Evolutionary conservation across 2,888 invertebrate genomes (phyloP), one percentile per base, ranked within the genome.

Genomic region (Panopea generosa): DNA sequence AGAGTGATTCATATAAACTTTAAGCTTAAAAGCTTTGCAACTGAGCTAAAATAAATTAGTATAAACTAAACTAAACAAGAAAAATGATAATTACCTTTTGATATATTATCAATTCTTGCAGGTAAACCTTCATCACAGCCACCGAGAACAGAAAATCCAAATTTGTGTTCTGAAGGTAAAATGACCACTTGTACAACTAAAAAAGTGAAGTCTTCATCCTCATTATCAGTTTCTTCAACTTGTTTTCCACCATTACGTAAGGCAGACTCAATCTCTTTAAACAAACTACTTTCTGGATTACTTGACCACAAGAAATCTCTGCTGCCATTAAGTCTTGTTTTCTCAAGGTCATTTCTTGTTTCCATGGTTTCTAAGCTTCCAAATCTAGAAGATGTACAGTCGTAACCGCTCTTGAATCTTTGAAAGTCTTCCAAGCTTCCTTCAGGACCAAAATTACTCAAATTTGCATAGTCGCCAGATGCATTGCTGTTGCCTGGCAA

Each of bases 61-160:
- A n/a, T n/a, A n/a, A n/a, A n/a, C n/a, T n/a, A n/a, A 47, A 9
- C n/a, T 47, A n/a, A 38, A 11, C 26, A 38, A 22, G 16, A 20
- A 6, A 73, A 86, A 33, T 11, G 11, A 33, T n/a, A 11, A 4
- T 84, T 87, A 93, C 93, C 93, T 83, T 85, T 76, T 16, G 91
- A 90, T 49, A 93, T 91, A 82, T 92, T 92, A 79, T 93, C 93
- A 38, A 93, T 90, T 40, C 91, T 88, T 9, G 93, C 92, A 3
- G 87, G 83, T 63, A 92, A 92, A 26, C 92, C 92, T 84, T 93
- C 93, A 70, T 93, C 93, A 24, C 84, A 62, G 0, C 93, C 93
- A 3, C 93, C 93, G 69, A 92, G 90, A 0, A 93, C 92, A 14
- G 93, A 93, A 78, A 93, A 93, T 49, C 93, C 93, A 81, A 93